Conservation (phyloP, 2,888 invertebrate genomes). For the Lumbricus terrestris region DNA sequence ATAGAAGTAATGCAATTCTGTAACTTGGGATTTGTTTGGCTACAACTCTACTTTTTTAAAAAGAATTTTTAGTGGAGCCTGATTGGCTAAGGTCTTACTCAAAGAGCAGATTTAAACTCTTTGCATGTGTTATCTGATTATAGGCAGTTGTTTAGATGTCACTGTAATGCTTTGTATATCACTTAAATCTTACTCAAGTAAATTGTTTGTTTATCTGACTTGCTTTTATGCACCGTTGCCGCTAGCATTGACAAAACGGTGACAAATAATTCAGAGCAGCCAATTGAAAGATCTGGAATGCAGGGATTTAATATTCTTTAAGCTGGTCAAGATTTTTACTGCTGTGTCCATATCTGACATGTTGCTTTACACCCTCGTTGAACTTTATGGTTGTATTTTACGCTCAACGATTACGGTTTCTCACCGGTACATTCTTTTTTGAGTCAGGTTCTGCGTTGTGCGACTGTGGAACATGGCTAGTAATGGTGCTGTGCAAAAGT, state of each 20-base stretch:
- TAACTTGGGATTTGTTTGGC: neutral
- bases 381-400: neutral
- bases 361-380: neutral
- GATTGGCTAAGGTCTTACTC: neutral
- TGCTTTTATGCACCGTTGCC: neutral
- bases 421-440: neutral
- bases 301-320: neutral
- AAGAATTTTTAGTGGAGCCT: neutral
- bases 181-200: neutral
- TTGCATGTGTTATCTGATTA: neutral
- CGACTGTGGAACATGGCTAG: neutral
- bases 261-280: neutral
- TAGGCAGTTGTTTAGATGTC: neutral
- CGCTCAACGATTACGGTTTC: no score
- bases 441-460: neutral
- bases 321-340: neutral
- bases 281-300: neutral
- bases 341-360: neutral
- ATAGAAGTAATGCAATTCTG: neutral
- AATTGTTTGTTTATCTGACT: neutral
- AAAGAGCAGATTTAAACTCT: neutral
- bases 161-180: neutral
- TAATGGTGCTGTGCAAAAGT: neutral
- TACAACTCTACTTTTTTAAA: neutral
- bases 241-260: neutral